Evolutionary conservation across 2,113 vertebrate genomes (phyloP), one percentile per base, ranked within the genome.

Genomic region (Numida meleagris): DNA sequence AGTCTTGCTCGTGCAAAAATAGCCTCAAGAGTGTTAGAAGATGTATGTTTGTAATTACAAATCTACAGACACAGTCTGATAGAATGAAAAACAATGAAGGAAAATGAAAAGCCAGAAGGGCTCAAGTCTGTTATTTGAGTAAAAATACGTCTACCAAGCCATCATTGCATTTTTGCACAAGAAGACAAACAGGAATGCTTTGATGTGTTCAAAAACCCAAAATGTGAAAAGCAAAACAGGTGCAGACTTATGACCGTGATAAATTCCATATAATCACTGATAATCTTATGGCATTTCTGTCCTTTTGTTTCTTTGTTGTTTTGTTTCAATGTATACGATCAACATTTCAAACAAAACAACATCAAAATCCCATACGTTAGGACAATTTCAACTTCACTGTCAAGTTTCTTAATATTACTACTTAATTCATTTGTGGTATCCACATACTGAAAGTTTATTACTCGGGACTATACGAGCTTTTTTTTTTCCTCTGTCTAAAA

Each of bases 191-290:
- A 95, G 96, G 97, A 98, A 98, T 96, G 96, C 97, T 98, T 98
- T 98, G 97, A 98, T 98, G 96, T 98, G 92, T 97, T 97, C 97
- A 97, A 98, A 97, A 97, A 97, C 6, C 7, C 1, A 0, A 75
- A 96, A 98, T 43, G 76, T 95, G 96, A 98, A 97, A 89, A 63
- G 53, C 48, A 82, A 86, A 98, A 97, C 96, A 98, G 97, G 97
- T 98, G 98, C 94, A 97, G 97, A 98, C 98, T 98, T 98, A 98
- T 89, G 95, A 98, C 97, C 92, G 97, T 97, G 97, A 97, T 97
- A 97, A 98, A 98, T 98, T 97, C 94, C 96, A 98, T 96, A 97
- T 97, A 98, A 98, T 98, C 94, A 96, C 93, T 81, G 84, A 62
- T 97, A 98, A 98, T 97, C 96, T 96, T 90, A 86, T 33, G 62